Evolutionary conservation across 1,140 invertebrate genomes (phyloP).

Genomic region (Cyrtorhinus lividipennis): DNA sequence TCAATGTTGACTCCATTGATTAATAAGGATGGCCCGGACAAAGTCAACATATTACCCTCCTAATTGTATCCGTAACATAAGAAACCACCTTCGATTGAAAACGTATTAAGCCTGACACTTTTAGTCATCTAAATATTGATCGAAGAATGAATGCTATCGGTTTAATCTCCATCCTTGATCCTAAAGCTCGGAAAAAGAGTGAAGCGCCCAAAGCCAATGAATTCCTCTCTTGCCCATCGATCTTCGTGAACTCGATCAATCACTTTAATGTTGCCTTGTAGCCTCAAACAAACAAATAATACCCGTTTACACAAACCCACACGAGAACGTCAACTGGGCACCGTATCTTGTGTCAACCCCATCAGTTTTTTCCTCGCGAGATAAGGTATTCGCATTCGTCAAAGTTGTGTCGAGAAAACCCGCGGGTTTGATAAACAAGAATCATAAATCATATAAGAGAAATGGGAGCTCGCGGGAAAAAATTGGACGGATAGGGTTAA

Average conservation of each 20-base stretch:
- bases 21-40: too few species aligned
- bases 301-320: slow-evolving; percentile 3
- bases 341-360: slow-evolving; percentile 4
- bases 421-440: neutral
- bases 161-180: neutral
- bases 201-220: neutral
- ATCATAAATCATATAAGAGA: slow-evolving; percentile 3
- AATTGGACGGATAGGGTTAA: neutral
- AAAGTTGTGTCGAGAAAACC: neutral
- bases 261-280: neutral
- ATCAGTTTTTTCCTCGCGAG: neutral
- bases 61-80: too few species aligned
- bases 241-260: slow-evolving; percentile 6
- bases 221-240: neutral
- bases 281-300: neutral
- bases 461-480: neutral
- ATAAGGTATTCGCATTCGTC: slow-evolving; percentile 6
- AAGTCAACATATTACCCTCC: too few species aligned
- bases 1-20: too few species aligned
- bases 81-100: too few species aligned
- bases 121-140: too few species aligned
- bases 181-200: neutral
- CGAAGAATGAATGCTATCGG: too few species aligned
- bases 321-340: neutral
- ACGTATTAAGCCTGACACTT: too few species aligned